Conservation (phyloP, 2,888 invertebrate genomes). For the Tridacna crocea region DNA sequence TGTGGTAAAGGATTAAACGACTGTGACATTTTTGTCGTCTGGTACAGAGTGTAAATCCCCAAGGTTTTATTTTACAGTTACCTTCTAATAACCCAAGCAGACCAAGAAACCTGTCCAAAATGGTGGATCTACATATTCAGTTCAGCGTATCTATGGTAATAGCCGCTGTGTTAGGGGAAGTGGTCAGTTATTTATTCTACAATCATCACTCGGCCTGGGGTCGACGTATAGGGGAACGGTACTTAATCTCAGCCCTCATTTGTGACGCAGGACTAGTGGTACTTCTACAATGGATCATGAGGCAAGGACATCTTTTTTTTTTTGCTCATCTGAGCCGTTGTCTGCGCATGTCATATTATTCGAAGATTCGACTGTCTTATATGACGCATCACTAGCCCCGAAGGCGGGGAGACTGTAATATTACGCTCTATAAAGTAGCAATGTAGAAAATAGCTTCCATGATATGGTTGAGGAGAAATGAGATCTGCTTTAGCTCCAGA, state of each 20-base stretch:
- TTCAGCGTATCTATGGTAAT: constrained; percentile 75
- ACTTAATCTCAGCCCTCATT: constrained; percentile 72
- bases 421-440: no score
- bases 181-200: constrained; percentile 75
- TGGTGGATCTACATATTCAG: constrained; percentile 70
- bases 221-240: constrained; percentile 68
- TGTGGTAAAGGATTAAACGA: no score
- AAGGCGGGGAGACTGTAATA: no score
- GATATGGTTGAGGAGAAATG: no score
- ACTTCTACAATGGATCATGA: constrained; percentile 72
- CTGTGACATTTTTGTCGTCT: no score
- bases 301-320: constrained; percentile 61
- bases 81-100: background rate
- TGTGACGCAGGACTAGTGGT: constrained; percentile 74
- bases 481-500: no score
- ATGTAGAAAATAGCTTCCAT: no score
- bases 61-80: background rate
- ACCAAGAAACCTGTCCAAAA: constrained; percentile 26
- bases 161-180: constrained; percentile 75
- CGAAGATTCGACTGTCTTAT: no score
- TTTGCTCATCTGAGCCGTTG: no score
- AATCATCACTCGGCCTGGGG: constrained; percentile 73
- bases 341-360: no score
- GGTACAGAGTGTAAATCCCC: background rate
- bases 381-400: no score